phyloP scores from a whole-genome alignment of 2,888 invertebrate genomes.

The Germaria angustata region DNA sequence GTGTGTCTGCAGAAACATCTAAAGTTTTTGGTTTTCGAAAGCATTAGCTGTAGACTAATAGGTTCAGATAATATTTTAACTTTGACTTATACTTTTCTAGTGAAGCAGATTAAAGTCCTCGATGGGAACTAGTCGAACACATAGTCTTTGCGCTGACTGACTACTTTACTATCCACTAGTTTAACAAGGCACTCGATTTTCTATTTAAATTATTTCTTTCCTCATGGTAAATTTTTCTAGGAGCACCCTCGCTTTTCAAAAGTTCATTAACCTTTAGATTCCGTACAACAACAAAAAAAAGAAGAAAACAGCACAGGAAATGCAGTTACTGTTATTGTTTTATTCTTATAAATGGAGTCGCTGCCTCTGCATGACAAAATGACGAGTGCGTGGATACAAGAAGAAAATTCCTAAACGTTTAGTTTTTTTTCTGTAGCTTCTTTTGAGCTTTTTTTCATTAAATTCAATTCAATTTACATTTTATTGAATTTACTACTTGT shows the following conservation, averaged over 20 bases:
- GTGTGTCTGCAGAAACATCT: too few relatives aligned
- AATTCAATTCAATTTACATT: conserved; percentile 50
- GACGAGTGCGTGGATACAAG: neutral
- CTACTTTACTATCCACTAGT: too few relatives aligned
- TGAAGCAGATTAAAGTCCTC: too few relatives aligned
- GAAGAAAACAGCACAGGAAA: conserved; percentile 56
- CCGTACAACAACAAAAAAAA: neutral
- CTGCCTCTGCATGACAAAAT: conserved; percentile 3
- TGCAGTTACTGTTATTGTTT: conserved; percentile 63
- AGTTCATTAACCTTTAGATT: conserved; percentile 51
- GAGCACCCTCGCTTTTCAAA: neutral
- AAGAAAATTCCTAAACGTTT: conserved; percentile 64
- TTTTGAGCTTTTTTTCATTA: conserved; percentile 15
- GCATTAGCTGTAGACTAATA: too few relatives aligned
- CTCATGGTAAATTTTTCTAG: neutral
- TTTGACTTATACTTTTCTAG: too few relatives aligned
- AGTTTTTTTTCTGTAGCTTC: neutral
- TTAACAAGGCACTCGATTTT: too few relatives aligned
- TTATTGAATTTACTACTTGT: conserved; percentile 61
- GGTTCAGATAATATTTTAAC: too few relatives aligned
- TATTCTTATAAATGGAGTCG: conserved; percentile 13
- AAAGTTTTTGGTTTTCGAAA: too few relatives aligned
- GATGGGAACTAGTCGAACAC: too few relatives aligned
- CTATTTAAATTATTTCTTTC: too few relatives aligned
- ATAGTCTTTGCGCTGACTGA: too few relatives aligned